Evolutionary conservation across 2,888 invertebrate species (phyloP).

Genomic region (Dynastes tityus): DNA sequence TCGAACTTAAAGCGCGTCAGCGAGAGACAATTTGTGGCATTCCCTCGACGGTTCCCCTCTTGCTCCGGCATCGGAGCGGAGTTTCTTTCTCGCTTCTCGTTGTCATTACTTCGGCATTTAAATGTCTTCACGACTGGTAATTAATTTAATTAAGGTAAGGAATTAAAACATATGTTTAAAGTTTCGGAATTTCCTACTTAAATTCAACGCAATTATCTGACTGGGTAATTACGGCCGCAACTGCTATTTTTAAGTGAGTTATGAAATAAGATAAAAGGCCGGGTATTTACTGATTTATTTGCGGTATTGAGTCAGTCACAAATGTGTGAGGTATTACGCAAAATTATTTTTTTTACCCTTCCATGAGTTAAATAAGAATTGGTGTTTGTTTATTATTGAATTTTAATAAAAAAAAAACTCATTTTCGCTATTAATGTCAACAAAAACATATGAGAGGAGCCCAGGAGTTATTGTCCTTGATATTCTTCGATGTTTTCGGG

Average conservation of each 20-base stretch:
- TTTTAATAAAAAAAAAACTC: too few species aligned
- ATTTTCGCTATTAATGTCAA: too few species aligned
- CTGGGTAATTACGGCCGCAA: slow-evolving; percentile 17
- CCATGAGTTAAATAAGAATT: too few species aligned
- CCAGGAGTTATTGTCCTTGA: too few species aligned
- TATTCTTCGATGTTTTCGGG: too few species aligned
- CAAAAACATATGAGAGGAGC: too few species aligned
- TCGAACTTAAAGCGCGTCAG: slow-evolving; percentile 29
- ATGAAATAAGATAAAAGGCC: slow-evolving; percentile 20
- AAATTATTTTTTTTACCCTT: too few species aligned
- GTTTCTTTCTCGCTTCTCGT: slow-evolving; percentile 14
- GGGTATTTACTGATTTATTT: slow-evolving; percentile 16
- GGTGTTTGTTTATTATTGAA: too few species aligned
- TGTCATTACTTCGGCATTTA: slow-evolving; percentile 43
- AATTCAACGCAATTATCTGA: slow-evolving; percentile 26
- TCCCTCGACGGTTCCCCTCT: neutral
- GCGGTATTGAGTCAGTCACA: too few species aligned
- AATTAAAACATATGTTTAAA: slow-evolving; percentile 46
- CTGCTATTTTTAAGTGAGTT: slow-evolving; percentile 34
- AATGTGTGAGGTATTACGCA: too few species aligned
- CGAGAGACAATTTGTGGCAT: neutral
- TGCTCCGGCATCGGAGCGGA: neutral
- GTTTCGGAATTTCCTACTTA: slow-evolving; percentile 45
- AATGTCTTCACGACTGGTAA: slow-evolving; percentile 44
- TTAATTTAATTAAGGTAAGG: slow-evolving; percentile 42